Evolutionary conservation across 2,113 vertebrate species (phyloP).

Genomic region (Phyllopteryx taeniolatus): DNA sequence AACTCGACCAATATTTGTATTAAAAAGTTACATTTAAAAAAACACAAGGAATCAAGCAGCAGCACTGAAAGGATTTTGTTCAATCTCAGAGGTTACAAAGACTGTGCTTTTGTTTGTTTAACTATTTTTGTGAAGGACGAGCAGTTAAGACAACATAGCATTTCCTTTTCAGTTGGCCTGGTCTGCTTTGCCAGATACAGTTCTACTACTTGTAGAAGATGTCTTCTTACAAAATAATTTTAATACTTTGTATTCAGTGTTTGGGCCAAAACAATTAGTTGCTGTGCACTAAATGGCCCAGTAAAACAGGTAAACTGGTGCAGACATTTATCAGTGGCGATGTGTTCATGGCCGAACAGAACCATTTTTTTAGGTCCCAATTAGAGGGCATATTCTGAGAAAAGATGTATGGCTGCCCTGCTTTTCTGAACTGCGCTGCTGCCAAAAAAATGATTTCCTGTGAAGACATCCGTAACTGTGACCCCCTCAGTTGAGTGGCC

Average conservation of each 20-base stretch:
- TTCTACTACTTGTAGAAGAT: no score
- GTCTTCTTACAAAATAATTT: no score
- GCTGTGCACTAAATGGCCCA: not conserved
- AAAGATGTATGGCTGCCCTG: not conserved
- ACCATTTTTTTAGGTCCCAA: not conserved
- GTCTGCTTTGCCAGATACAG: no score
- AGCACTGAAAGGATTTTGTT: not conserved
- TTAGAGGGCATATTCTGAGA: not conserved
- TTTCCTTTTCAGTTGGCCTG: no score
- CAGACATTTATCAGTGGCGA: not conserved
- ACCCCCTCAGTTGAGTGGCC: constrained; percentile 1
- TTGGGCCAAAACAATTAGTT: no score
- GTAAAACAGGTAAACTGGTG: not conserved
- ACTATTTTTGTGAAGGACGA: not conserved
- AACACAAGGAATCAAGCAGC: not conserved
- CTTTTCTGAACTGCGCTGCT: not conserved
- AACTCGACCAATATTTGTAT: not conserved
- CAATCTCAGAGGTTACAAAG: not conserved
- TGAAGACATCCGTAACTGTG: constrained; percentile 26
- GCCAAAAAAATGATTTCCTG: constrained; percentile 32
- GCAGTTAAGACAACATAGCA: not conserved
- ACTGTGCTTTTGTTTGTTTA: not conserved
- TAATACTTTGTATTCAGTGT: no score
- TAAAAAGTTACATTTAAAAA: not conserved
- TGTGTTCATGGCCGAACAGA: not conserved